A percentile compares a stretch with the other conserved stretches of the same genome.
phyloP scores from a whole-genome alignment of 2,113 vertebrate species.

The Odocoileus hemionus region DNA sequence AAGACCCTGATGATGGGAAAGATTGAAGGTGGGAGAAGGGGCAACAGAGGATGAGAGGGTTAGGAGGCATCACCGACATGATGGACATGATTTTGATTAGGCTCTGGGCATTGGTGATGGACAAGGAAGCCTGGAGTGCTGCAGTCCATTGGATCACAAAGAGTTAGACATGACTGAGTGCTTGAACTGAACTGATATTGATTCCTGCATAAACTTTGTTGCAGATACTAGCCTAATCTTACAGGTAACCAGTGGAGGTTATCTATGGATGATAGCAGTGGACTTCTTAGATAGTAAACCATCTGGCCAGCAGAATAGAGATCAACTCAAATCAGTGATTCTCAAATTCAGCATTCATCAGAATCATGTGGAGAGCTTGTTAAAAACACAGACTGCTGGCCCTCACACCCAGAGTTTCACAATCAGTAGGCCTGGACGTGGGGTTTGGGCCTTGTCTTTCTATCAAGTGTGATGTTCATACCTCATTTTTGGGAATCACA shows the following conservation, averaged over 20 bases:
- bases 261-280: background rate
- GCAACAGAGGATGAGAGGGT: rapidly evolving
- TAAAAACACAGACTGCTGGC: background rate
- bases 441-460: background rate
- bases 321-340: background rate
- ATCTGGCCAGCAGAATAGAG: background rate
- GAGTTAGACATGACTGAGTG: rapidly evolving
- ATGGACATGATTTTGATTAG: background rate
- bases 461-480: background rate
- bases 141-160: background rate
- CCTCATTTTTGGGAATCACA: too few species aligned
- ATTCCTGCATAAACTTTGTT: background rate
- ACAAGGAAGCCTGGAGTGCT: background rate
- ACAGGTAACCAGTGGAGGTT: background rate
- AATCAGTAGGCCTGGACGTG: background rate
- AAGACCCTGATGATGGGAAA: background rate
- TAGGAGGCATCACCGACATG: background rate
- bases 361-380: background rate
- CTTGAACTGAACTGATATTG: background rate
- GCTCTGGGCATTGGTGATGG: background rate
- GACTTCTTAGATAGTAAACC: background rate
- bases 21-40: background rate
- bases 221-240: background rate
- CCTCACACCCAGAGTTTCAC: background rate
- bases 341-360: background rate